Base-by-base conservation (phyloP, 2,113 vertebrate species). In the Henicopernis longicauda region DNA sequence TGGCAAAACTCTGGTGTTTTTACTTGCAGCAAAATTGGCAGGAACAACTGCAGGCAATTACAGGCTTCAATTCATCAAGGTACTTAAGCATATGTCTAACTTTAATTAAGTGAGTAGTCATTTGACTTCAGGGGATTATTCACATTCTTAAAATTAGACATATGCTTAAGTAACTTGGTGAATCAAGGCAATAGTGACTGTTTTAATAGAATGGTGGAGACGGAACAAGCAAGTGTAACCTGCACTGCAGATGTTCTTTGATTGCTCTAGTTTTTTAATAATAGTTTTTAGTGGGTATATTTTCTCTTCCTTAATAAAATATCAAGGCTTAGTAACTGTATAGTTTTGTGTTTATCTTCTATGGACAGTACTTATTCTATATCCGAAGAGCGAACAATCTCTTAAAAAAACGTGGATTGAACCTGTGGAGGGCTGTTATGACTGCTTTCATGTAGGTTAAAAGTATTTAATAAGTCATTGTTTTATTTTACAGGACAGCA, bases 21-120 rank as follows among this genome's bases (percentile, higher is more conserved):
- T 27, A 77, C 91, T 93, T 84, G 72, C 50, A 90, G 50, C 49
- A 84, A 94, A 97, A 86, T 93, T 95, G 80, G 76, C 82, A 95
- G 89, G 95, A 95, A 93, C 79, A 89, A 93, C 80, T 97, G 59
- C 72, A 82, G 80, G 69, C 95, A 96, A 95, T 97, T 97, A 97
- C 3, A 38, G 31, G 16, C 90, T 94, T 92, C 80, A 67, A 4
- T 95, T 96, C 63, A 86, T 95, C 89, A 93, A 95, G 82, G 59
- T 92, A 83, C 80, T 89, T 93, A 86, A 93, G 72, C 92, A 89
- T 92, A 78, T 93, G 83, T 93, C 86, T 96, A 62, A 74, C 63
- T 50, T 26, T 84, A 96, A 94, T 93, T 92, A 81, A 95, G 42
- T 90, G 71, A 86, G 71, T 94, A 91, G 91, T 96, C 81, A 55